Evolutionary conservation across 2,888 invertebrate species (phyloP).

Genomic region (Acronicta psi): DNA sequence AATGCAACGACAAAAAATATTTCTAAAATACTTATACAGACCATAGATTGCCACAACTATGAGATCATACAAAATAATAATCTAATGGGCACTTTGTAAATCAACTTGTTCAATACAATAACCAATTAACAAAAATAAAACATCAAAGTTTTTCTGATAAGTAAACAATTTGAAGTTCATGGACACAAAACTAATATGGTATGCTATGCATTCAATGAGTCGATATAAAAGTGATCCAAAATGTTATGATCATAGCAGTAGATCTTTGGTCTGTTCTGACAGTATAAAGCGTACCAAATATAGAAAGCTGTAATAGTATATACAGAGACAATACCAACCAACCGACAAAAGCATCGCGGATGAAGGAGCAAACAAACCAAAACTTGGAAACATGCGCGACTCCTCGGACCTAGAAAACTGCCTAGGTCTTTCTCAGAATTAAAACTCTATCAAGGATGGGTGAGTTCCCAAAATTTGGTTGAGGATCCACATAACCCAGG

Average conservation of each 20-base stretch:
- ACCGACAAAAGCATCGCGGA: constrained; percentile 78
- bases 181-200: no score
- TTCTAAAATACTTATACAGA: constrained; percentile 20
- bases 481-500: constrained; percentile 80
- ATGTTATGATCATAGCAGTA: background rate
- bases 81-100: no score
- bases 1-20: background rate
- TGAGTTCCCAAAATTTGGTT: constrained; percentile 86
- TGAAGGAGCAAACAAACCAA: constrained; percentile 85
- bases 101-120: no score
- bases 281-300: constrained; percentile 27
- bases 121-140: no score
- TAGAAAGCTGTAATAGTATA: constrained; percentile 59
- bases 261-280: constrained; percentile 34
- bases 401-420: constrained; percentile 85
- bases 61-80: no score
- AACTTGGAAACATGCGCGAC: constrained; percentile 88
- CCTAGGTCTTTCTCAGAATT: constrained; percentile 89
- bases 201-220: no score
- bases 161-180: no score
- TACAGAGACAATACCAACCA: constrained; percentile 69
- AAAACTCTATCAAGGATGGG: constrained; percentile 39
- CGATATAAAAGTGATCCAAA: no score
- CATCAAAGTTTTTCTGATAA: no score
- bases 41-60: constrained; percentile 26